Conservation (phyloP, 2,797 vertebrate genomes). For the Hydrocynus forskahlii region DNA sequence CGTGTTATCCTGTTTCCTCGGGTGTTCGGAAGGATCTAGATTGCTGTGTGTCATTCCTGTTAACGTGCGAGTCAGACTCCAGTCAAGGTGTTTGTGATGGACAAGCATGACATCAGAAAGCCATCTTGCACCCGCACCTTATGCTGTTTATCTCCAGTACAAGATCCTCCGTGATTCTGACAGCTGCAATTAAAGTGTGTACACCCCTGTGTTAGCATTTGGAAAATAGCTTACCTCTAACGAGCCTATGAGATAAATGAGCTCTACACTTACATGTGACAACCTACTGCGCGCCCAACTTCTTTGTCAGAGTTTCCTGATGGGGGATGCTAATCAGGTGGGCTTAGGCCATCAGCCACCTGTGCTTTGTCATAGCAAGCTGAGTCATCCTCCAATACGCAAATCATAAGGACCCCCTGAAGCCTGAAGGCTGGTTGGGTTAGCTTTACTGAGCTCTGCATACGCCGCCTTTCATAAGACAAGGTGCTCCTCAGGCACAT, state of each 20-base stretch:
- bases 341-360: constrained; percentile 3
- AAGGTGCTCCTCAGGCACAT: constrained; percentile 11
- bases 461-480: constrained; percentile 17
- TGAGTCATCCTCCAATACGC: constrained; percentile 1
- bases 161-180: constrained; percentile 6
- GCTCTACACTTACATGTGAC: too few species aligned
- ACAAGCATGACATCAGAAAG: constrained; percentile 13
- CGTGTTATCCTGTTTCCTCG: not conserved
- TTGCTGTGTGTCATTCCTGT: constrained; percentile 10
- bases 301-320: not conserved
- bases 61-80: constrained; percentile 2
- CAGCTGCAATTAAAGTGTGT: constrained; percentile 30
- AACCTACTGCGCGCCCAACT: not conserved
- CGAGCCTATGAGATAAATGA: not conserved
- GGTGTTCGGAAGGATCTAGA: not conserved
- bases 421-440: not conserved
- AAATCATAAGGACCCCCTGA: constrained; percentile 16
- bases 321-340: not conserved
- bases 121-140: constrained; percentile 21
- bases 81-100: constrained; percentile 8
- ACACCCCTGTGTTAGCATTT: constrained; percentile 9
- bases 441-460: constrained; percentile 12
- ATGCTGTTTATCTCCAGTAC: not conserved
- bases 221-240: constrained; percentile 1
- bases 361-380: not conserved